These are phyloP conservation scores for Cotesia vestalis DNA, from an alignment of 1,140 invertebrate species.

Conservation along the genomic window DNA sequence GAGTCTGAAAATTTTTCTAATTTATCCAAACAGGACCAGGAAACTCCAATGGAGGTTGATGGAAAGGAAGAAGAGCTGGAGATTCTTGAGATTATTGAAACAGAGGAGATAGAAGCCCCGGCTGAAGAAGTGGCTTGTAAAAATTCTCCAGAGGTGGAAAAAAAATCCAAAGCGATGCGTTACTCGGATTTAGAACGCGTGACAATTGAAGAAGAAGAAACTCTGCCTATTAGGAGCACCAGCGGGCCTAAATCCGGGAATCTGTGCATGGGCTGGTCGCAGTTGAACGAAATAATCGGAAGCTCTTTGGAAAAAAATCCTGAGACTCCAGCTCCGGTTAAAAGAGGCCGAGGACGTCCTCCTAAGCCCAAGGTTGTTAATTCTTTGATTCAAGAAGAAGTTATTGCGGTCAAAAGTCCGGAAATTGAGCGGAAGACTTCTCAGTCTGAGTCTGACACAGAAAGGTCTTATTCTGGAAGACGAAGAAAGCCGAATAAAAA, in stretches of 20 bases:
- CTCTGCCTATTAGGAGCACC: conserved; percentile 17
- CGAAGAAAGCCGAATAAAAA: conserved; percentile 55
- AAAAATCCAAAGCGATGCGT: conserved; percentile 8
- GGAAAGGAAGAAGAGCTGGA: conserved; percentile 48
- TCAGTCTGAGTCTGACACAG: conserved; percentile 50
- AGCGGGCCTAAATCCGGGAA: neutral
- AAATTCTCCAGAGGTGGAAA: neutral
- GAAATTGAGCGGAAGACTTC: conserved; percentile 45
- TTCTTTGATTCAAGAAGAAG: conserved; percentile 19
- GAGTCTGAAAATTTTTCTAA: too few relatives aligned
- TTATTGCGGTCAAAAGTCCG: neutral
- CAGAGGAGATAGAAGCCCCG: conserved; percentile 46
- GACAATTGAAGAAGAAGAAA: conserved; percentile 33
- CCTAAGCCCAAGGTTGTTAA: conserved; percentile 38
- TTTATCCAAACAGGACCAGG: neutral
- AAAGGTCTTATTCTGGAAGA: conserved; percentile 51
- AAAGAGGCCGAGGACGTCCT: conserved; percentile 51
- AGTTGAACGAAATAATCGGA: conserved; percentile 22
- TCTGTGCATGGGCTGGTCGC: conserved; percentile 18
- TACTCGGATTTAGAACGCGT: neutral
- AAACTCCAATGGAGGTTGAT: neutral
- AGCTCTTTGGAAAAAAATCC: neutral
- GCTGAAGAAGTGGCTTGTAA: conserved; percentile 1
- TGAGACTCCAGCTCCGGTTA: conserved; percentile 32
- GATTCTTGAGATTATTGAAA: conserved; percentile 61